Conservation (phyloP, 2,888 invertebrate genomes). For the Unio delphinus region DNA sequence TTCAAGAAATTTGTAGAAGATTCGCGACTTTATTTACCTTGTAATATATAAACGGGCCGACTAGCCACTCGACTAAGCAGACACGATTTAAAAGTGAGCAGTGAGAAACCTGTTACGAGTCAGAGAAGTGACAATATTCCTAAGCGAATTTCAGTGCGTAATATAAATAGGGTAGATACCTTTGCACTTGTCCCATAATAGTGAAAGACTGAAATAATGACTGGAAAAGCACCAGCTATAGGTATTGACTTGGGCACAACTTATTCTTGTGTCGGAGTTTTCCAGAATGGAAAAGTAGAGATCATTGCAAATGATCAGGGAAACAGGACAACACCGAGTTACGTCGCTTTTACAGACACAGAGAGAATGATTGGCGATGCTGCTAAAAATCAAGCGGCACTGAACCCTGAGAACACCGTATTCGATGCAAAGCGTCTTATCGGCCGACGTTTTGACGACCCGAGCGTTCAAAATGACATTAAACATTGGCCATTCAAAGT, state of each 20-base stretch:
- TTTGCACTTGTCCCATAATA: too few relatives aligned
- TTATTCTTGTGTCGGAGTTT: slow-evolving; percentile 77
- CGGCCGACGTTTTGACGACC: slow-evolving; percentile 57
- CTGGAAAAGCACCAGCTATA: slow-evolving; percentile 73
- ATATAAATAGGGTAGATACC: too few relatives aligned
- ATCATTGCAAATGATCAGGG: slow-evolving; percentile 75
- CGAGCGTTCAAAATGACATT: slow-evolving; percentile 57
- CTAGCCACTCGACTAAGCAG: too few relatives aligned
- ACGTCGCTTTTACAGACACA: slow-evolving; percentile 80
- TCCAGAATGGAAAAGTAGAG: slow-evolving; percentile 73
- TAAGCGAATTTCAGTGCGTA: too few relatives aligned
- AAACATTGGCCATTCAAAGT: slow-evolving; percentile 65
- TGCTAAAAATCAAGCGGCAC: slow-evolving; percentile 73
- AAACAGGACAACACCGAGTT: slow-evolving; percentile 82
- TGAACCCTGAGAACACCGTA: slow-evolving; percentile 84
- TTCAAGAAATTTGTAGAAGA: too few relatives aligned
- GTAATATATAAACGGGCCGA: too few relatives aligned
- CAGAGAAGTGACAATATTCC: too few relatives aligned
- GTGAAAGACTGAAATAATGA: not conserved
- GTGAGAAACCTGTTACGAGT: too few relatives aligned
- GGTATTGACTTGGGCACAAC: slow-evolving; percentile 93
- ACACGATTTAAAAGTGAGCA: too few relatives aligned
- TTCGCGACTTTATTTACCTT: too few relatives aligned
- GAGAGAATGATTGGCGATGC: slow-evolving; percentile 73
- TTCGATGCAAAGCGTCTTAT: slow-evolving; percentile 70